These are phyloP conservation scores for Lycocerus yunnanus DNA, from an alignment of 2,888 invertebrate genomes.

Conservation along the genomic window DNA sequence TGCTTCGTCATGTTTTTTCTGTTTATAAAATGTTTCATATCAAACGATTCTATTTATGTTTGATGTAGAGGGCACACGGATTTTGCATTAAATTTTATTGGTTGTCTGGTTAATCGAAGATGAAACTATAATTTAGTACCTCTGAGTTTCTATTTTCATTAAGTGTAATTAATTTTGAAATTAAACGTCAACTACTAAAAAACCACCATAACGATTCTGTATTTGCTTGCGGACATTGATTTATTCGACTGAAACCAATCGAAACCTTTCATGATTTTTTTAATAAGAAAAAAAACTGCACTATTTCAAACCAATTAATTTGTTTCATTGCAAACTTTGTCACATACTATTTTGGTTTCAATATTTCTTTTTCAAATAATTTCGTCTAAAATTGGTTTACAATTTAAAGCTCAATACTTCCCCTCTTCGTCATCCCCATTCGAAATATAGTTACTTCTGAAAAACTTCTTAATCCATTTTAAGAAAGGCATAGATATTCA, in stretches of 20 bases:
- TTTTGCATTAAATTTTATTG: neutral
- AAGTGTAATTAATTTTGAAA: neutral
- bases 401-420: too few relatives aligned
- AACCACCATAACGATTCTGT: neutral
- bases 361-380: too few relatives aligned
- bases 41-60: neutral
- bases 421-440: too few relatives aligned
- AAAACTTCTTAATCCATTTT: too few relatives aligned
- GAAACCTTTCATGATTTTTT: neutral
- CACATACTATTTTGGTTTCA: too few relatives aligned
- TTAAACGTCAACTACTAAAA: neutral
- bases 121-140: neutral
- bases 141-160: neutral
- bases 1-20: conserved; percentile 6
- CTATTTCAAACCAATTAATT: neutral
- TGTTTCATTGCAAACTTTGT: too few relatives aligned
- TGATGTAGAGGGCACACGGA: neutral
- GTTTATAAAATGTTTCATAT: conserved; percentile 1
- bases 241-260: neutral
- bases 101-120: neutral
- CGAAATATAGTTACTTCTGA: too few relatives aligned
- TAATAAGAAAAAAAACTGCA: neutral
- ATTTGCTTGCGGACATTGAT: neutral
- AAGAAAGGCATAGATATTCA: too few relatives aligned
- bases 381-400: too few relatives aligned